These are phyloP conservation scores for Agapornis canus DNA, from an alignment of 2,797 vertebrate species.

Conservation along the genomic window DNA sequence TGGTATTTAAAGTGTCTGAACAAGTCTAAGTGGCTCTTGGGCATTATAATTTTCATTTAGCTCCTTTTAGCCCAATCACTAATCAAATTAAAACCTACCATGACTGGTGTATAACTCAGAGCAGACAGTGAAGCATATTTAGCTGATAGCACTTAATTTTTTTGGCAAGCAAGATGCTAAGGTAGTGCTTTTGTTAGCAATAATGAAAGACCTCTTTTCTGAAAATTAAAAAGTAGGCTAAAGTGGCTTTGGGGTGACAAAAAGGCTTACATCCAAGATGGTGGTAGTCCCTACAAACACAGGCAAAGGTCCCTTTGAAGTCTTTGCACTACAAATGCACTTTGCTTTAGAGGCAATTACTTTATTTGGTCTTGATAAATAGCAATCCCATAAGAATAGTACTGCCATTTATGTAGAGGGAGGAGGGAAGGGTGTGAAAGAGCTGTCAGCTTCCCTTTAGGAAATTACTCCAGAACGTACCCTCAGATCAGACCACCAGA, in stretches of 20 bases:
- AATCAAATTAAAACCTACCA: slow-evolving; percentile 62
- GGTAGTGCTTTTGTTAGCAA: not conserved
- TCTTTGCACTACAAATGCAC: rapidly evolving
- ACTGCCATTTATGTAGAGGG: not conserved
- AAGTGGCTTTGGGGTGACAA: not conserved
- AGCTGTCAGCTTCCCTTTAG: not conserved
- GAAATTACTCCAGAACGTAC: slow-evolving; percentile 4
- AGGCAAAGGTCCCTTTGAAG: not conserved
- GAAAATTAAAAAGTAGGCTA: not conserved
- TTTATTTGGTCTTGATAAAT: not conserved
- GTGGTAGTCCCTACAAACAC: not conserved
- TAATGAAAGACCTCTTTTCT: not conserved
- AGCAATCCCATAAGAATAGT: not conserved
- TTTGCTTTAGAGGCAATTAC: not conserved
- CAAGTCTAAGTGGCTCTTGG: slow-evolving; percentile 57
- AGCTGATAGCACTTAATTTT: not conserved
- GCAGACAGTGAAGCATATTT: not conserved
- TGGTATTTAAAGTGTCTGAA: slow-evolving; percentile 57
- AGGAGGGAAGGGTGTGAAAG: not conserved
- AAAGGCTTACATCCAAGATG: rapidly evolving
- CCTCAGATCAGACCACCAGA: slow-evolving; percentile 51
- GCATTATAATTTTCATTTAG: slow-evolving; percentile 63
- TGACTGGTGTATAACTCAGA: slow-evolving; percentile 13
- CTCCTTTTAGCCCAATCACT: slow-evolving; percentile 60
- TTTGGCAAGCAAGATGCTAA: not conserved